Evolutionary conservation across 2,797 vertebrate species (phyloP).

Genomic region (Paguma larvata): DNA sequence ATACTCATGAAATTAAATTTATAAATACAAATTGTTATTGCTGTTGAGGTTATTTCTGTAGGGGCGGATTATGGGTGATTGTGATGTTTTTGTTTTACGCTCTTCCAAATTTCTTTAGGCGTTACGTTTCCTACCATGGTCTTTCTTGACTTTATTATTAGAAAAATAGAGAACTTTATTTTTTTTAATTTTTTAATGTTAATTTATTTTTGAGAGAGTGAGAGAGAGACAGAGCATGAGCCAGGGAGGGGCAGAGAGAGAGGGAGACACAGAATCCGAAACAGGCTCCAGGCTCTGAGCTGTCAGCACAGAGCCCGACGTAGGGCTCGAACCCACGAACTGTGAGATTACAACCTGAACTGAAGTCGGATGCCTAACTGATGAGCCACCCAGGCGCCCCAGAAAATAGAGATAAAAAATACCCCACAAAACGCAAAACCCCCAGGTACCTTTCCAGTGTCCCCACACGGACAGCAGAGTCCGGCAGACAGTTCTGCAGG

Average conservation of each 20-base stretch:
- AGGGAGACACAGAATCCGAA: too few species aligned
- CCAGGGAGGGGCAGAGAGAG: too few species aligned
- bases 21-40: neutral
- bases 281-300: too few species aligned
- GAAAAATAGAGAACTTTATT: neutral
- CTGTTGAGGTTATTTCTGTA: neutral
- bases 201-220: too few species aligned
- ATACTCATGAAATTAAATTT: neutral
- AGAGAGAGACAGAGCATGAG: too few species aligned
- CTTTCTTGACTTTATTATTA: neutral
- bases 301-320: too few species aligned
- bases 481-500: accelerated
- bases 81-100: neutral
- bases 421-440: neutral
- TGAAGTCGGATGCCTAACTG: too few species aligned
- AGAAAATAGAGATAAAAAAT: neutral
- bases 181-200: too few species aligned
- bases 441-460: accelerated
- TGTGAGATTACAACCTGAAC: too few species aligned
- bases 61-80: neutral
- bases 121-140: neutral
- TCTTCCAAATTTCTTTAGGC: neutral
- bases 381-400: too few species aligned
- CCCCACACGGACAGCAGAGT: accelerated
- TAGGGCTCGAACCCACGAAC: too few species aligned